These are phyloP conservation scores for Pipistrellus kuhlii DNA, from an alignment of 2,797 vertebrate species.

Conservation along the genomic window DNA sequence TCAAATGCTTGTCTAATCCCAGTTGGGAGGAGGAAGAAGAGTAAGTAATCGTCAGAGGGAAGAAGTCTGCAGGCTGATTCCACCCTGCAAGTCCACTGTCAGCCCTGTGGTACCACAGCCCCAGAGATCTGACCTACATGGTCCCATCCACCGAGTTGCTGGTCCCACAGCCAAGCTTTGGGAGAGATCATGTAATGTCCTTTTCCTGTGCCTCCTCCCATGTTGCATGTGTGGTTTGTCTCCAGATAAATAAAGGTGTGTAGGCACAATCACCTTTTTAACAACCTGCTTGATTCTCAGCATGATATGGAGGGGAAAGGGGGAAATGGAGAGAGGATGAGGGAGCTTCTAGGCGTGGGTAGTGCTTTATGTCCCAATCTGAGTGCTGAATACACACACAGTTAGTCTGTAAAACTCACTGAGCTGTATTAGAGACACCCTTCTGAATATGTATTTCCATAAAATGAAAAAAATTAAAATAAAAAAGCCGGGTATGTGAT, in stretches of 20 bases:
- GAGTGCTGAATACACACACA: not conserved
- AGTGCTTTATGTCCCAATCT: not conserved
- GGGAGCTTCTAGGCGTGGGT: not conserved
- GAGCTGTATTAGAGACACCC: not conserved
- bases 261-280: not conserved
- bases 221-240: not conserved
- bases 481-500: too few species aligned
- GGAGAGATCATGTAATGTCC: not conserved
- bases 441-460: constrained; percentile 10
- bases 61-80: not conserved
- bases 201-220: not conserved
- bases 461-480: not conserved
- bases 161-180: not conserved
- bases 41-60: not conserved
- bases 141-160: fast-evolving
- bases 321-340: not conserved
- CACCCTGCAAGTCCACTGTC: not conserved
- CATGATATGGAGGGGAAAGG: not conserved
- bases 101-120: not conserved
- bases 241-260: not conserved
- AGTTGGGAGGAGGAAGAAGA: not conserved
- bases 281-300: not conserved
- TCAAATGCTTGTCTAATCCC: not conserved
- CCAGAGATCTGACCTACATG: not conserved
- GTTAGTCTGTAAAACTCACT: not conserved